Evolutionary conservation across 2,113 vertebrate species (phyloP).

Genomic region (Cynopterus brachyotis): DNA sequence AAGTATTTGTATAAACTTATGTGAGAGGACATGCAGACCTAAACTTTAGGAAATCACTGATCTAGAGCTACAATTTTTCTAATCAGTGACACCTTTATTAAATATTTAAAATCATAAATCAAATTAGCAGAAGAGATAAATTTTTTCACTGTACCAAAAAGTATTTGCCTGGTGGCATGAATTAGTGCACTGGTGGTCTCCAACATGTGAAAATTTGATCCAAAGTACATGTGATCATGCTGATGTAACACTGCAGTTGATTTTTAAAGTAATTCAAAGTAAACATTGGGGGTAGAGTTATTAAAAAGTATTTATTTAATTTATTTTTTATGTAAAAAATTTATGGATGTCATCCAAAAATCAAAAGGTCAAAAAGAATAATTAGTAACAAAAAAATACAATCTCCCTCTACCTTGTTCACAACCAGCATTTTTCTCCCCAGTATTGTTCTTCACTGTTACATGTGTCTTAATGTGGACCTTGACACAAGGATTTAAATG

Average conservation of each 20-base stretch:
- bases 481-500: background rate
- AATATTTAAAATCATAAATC: background rate
- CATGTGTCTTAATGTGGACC: background rate
- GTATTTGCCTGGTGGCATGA: background rate
- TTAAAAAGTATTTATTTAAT: background rate
- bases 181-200: background rate
- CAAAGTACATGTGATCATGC: background rate
- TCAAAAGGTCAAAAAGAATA: background rate
- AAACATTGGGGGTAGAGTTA: background rate
- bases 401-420: background rate
- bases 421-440: background rate
- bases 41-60: background rate
- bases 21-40: background rate
- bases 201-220: background rate
- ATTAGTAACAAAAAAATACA: background rate
- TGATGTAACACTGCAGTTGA: background rate
- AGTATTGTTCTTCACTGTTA: background rate
- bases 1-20: background rate
- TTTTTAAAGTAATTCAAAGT: background rate
- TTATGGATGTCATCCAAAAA: background rate
- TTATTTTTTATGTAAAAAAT: constrained; percentile 21
- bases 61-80: background rate
- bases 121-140: background rate
- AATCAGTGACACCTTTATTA: background rate
- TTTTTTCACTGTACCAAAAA: background rate